phyloP scores from a whole-genome alignment of 2,888 invertebrate species.

The Polyommatus icarus region DNA sequence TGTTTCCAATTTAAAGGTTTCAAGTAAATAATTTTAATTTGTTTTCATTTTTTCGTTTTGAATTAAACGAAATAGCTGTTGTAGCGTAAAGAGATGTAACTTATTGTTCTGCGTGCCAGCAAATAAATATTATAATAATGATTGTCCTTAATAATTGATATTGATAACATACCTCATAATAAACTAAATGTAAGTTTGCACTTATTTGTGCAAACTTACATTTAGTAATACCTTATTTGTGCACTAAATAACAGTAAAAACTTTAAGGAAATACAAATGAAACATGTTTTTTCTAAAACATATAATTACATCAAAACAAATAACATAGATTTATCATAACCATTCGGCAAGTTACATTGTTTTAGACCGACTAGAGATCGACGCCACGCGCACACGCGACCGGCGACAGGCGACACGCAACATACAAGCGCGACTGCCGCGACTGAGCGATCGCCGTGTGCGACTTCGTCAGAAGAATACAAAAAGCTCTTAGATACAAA shows the following conservation, averaged over 20 bases:
- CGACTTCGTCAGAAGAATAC: conserved; percentile 19
- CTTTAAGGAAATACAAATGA: conserved; percentile 32
- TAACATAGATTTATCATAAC: conserved; percentile 71
- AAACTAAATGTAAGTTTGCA: no score
- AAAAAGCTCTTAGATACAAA: conserved; percentile 21
- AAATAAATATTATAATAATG: no score
- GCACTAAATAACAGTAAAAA: no score
- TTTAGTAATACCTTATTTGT: no score
- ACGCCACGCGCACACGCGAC: conserved; percentile 45
- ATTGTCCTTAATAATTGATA: no score
- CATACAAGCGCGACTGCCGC: conserved; percentile 31
- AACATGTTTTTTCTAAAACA: conserved; percentile 66
- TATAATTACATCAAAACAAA: conserved; percentile 80
- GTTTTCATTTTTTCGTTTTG: not conserved
- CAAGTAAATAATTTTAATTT: not conserved
- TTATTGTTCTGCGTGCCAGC: no score
- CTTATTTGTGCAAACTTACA: no score
- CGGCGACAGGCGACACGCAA: conserved; percentile 32
- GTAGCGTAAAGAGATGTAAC: not conserved
- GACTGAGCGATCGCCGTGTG: not conserved
- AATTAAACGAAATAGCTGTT: no score
- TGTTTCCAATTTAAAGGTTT: not conserved
- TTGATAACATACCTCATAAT: no score
- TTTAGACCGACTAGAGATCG: conserved; percentile 74
- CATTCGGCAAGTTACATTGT: conserved; percentile 72